These are phyloP conservation scores for Puntigrus tetrazona DNA, from an alignment of 2,113 vertebrate species.

Conservation along the genomic window DNA sequence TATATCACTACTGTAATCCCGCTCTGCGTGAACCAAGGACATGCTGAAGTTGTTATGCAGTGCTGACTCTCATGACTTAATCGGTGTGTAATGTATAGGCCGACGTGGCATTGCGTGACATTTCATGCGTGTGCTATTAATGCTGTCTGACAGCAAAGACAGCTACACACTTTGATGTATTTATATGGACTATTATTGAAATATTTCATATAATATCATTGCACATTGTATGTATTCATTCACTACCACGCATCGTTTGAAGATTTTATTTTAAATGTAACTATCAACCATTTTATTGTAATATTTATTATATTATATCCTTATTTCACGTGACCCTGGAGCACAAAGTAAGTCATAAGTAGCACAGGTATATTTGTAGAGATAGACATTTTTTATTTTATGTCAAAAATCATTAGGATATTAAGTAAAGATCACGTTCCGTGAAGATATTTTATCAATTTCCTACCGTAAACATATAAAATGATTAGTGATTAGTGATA, in stretches of 20 bases:
- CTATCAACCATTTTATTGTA: background rate
- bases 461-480: too few species aligned
- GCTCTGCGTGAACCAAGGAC: background rate
- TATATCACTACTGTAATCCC: background rate
- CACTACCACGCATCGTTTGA: background rate
- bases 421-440: too few species aligned
- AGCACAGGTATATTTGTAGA: too few species aligned
- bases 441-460: too few species aligned
- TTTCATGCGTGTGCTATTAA: background rate
- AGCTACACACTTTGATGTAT: background rate
- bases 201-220: background rate
- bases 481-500: too few species aligned
- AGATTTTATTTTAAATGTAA: background rate
- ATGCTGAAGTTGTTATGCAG: background rate
- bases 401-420: too few species aligned
- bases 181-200: background rate
- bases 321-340: background rate
- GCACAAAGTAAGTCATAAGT: too few species aligned
- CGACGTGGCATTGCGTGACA: background rate
- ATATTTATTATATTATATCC: background rate
- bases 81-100: background rate
- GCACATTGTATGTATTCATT: background rate
- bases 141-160: background rate
- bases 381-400: too few species aligned
- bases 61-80: background rate